A percentile compares a stretch with the other conserved stretches of the same genome.
These are phyloP conservation scores for Melieria picta DNA, from an alignment of 2,888 invertebrate genomes.

Conservation along the genomic window DNA sequence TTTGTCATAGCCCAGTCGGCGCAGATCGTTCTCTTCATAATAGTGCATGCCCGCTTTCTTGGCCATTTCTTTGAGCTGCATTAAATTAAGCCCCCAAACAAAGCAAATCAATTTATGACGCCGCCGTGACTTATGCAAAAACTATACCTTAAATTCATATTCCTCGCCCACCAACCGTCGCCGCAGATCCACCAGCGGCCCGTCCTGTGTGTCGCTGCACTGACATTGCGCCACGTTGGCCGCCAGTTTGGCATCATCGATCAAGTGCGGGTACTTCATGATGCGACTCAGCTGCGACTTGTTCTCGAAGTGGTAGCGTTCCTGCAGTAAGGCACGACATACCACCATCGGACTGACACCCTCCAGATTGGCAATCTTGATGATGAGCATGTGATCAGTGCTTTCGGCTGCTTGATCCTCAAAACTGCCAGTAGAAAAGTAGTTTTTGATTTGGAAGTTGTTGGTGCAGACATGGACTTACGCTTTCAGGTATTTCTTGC, in stretches of 20 bases:
- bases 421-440: conserved; percentile 44
- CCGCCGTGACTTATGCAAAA: not conserved
- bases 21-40: conserved; percentile 81
- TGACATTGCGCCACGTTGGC: conserved; percentile 72
- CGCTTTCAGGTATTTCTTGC: conserved; percentile 67
- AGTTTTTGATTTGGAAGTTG: not conserved
- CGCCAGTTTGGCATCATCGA: conserved; percentile 55
- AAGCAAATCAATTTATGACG: too few species aligned
- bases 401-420: conserved; percentile 46
- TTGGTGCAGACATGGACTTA: conserved; percentile 39
- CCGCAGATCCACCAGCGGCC: conserved; percentile 81
- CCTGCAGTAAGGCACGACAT: conserved; percentile 57
- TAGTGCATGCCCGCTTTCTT: conserved; percentile 71
- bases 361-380: conserved; percentile 54
- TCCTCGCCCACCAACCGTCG: conserved; percentile 84
- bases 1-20: conserved; percentile 89
- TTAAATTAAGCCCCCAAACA: too few species aligned
- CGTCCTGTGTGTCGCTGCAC: conserved; percentile 85
- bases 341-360: conserved; percentile 57
- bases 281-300: conserved; percentile 55
- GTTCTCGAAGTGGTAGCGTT: conserved; percentile 53
- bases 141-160: conserved; percentile 75
- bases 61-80: conserved; percentile 58
- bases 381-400: conserved; percentile 47
- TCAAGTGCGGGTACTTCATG: conserved; percentile 59